phyloP scores from a whole-genome alignment of 1,140 invertebrate species.

The Philaenus spumarius region DNA sequence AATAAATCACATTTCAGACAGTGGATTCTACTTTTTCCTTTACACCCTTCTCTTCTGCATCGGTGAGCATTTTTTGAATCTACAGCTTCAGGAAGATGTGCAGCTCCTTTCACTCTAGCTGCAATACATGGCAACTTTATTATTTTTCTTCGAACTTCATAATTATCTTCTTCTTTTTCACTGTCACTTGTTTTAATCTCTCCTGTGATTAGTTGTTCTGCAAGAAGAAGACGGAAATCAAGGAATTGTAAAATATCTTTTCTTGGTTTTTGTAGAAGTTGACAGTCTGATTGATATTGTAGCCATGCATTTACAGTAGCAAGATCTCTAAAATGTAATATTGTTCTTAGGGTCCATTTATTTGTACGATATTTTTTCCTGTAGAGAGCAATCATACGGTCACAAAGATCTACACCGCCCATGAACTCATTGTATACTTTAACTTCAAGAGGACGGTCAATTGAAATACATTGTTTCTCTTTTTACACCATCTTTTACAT shows the following conservation, averaged over 20 bases:
- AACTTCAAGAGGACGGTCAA: slow-evolving; percentile 29
- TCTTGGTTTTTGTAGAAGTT: neutral
- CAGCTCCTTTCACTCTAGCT: too few species aligned
- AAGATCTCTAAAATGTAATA: slow-evolving; percentile 24
- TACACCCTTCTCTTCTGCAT: too few species aligned
- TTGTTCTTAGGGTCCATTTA: slow-evolving; percentile 25
- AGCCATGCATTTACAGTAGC: slow-evolving; percentile 20
- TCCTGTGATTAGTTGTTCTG: neutral
- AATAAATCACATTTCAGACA: too few species aligned
- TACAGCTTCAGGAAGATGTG: too few species aligned
- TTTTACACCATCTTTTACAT: slow-evolving; percentile 32
- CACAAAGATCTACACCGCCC: slow-evolving; percentile 31
- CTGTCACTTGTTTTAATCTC: too few species aligned
- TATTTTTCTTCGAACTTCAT: too few species aligned
- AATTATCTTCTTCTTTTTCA: too few species aligned
- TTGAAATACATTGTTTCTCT: slow-evolving; percentile 28
- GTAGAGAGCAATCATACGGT: slow-evolving; percentile 22
- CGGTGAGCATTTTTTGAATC: too few species aligned
- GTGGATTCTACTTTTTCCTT: too few species aligned
- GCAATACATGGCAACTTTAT: too few species aligned
- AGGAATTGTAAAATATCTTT: neutral
- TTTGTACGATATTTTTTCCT: slow-evolving; percentile 14
- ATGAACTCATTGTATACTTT: slow-evolving; percentile 34
- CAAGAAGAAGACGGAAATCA: neutral
- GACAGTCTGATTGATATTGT: slow-evolving; percentile 15